A percentile compares a stretch with the other conserved stretches of the same genome.
Evolutionary conservation across 2,113 vertebrate genomes (phyloP).

Genomic region (Microtus richardsoni): DNA sequence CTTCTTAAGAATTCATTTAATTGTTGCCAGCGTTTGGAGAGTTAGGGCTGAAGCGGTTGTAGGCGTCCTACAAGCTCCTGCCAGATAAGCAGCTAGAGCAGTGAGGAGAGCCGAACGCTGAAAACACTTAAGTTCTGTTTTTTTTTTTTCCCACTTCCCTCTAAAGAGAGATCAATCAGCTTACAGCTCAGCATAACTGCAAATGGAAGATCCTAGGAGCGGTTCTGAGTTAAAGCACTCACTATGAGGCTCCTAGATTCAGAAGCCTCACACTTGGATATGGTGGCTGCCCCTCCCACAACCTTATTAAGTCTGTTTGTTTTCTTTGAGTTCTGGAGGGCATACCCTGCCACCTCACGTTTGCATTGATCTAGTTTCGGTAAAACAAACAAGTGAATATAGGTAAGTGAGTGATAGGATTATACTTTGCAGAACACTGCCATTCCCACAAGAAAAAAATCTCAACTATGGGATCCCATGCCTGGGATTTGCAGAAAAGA

Average conservation of each 20-base stretch:
- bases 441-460: conserved; percentile 42
- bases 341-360: neutral
- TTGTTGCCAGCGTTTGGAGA: conserved; percentile 83
- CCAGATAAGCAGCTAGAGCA: conserved; percentile 69
- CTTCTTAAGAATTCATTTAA: conserved; percentile 84
- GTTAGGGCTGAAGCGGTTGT: conserved; percentile 79
- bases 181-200: conserved; percentile 68
- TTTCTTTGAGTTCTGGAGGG: conserved; percentile 62
- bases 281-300: neutral
- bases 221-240: conserved; percentile 18
- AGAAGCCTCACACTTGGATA: neutral
- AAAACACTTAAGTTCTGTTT: conserved; percentile 76
- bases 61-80: conserved; percentile 76
- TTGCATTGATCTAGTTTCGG: conserved; percentile 41
- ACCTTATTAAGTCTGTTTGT: conserved; percentile 26
- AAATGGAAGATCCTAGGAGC: conserved; percentile 58
- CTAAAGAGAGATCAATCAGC: conserved; percentile 64
- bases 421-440: conserved; percentile 15
- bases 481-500: conserved; percentile 55
- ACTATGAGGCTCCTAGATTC: neutral
- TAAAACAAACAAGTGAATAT: conserved; percentile 28
- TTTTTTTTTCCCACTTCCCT: conserved; percentile 62
- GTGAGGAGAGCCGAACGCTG: conserved; percentile 64
- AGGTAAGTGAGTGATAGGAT: conserved; percentile 34
- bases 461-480: conserved; percentile 19